Evolutionary conservation across 92 coral and sea anemone species (phyloP).

Genomic region (Zoanthus sansibaricus): DNA sequence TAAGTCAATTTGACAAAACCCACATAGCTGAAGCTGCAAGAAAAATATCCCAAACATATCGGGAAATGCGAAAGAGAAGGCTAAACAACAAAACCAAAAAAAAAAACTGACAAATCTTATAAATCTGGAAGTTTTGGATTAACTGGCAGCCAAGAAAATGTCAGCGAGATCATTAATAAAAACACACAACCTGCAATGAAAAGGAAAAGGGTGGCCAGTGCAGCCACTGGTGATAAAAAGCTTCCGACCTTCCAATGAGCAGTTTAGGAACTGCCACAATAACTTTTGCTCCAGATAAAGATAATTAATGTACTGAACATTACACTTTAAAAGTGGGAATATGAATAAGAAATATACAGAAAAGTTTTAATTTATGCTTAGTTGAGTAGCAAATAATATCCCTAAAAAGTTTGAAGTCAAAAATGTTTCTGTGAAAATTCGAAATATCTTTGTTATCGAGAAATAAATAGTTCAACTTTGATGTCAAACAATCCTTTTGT

Average conservation of each 20-base stretch:
- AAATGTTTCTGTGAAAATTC: not conserved
- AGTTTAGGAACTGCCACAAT: not conserved
- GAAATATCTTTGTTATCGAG: no score
- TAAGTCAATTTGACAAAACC: slow-evolving; percentile 25
- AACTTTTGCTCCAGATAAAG: not conserved
- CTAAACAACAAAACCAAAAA: no score
- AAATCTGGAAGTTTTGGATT: no score
- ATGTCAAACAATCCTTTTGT: no score
- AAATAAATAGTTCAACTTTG: no score
- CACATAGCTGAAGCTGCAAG: no score
- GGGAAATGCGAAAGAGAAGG: no score
- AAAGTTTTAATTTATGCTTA: slow-evolving; percentile 7
- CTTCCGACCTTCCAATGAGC: not conserved
- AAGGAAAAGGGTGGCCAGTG: not conserved
- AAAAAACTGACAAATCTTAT: no score
- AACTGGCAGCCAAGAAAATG: no score
- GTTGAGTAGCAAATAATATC: not conserved
- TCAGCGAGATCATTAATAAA: no score
- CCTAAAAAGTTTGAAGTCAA: not conserved
- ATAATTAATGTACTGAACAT: not conserved
- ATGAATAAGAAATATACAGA: not conserved
- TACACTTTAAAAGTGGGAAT: not conserved
- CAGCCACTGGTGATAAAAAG: slow-evolving; percentile 1
- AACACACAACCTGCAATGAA: no score
- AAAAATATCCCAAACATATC: no score